Conservation (phyloP, 2,113 vertebrate species). For the Mungos mungo region DNA sequence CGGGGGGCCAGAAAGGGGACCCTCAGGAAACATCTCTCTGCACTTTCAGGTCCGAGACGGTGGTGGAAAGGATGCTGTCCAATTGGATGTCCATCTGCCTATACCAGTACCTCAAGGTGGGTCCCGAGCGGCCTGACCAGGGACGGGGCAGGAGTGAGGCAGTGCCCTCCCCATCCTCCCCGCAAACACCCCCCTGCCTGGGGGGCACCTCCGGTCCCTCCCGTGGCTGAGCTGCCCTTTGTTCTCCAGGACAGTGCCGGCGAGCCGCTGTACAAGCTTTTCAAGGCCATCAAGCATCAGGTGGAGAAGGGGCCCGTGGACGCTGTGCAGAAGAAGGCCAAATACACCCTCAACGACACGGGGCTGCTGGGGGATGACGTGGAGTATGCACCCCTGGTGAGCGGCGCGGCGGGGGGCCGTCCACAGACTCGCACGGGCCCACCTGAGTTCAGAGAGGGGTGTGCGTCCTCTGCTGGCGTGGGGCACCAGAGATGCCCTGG, state of each 20-base stretch:
- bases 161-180: accelerated
- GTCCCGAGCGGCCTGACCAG: accelerated
- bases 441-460: background rate
- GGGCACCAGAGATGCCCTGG: too few species aligned
- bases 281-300: slow-evolving; percentile 98
- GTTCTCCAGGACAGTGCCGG: slow-evolving; percentile 92
- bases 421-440: accelerated
- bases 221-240: background rate
- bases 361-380: slow-evolving; percentile 97
- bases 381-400: slow-evolving; percentile 93
- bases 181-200: accelerated
- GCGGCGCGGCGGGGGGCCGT: background rate
- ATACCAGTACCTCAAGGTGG: slow-evolving; percentile 97
- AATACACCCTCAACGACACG: slow-evolving; percentile 97
- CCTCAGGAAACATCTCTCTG: background rate
- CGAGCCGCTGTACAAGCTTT: slow-evolving; percentile 96
- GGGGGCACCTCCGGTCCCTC: accelerated
- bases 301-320: slow-evolving; percentile 98
- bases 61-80: slow-evolving; percentile 99
- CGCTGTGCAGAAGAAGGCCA: slow-evolving; percentile 95
- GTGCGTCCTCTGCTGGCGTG: accelerated
- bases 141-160: background rate
- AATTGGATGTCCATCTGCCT: slow-evolving; percentile 99
- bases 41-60: slow-evolving; percentile 92
- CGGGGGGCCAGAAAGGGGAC: accelerated